phyloP scores from a whole-genome alignment of 2,797 vertebrate species.

The Sebastes reedi region DNA sequence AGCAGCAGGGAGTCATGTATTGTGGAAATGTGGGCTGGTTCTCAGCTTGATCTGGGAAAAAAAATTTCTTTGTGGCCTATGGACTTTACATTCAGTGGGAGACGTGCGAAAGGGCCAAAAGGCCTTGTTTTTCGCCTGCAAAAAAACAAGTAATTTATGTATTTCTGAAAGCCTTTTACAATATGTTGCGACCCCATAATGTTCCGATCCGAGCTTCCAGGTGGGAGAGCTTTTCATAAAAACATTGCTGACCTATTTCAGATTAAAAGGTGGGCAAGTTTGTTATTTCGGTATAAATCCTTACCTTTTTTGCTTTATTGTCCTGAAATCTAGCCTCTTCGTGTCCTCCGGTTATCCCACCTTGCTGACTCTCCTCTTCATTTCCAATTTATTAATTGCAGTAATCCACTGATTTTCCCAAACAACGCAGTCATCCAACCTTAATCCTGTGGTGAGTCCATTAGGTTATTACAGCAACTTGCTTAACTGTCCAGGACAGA shows the following conservation, averaged over 20 bases:
- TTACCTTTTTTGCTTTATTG: background rate
- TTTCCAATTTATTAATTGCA: conserved; percentile 59
- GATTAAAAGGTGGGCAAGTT: background rate
- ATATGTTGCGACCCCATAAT: background rate
- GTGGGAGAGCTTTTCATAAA: background rate
- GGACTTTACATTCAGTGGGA: background rate
- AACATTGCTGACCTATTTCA: background rate
- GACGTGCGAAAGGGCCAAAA: background rate
- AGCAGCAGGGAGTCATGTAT: conserved; percentile 8
- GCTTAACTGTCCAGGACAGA: background rate
- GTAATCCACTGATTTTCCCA: conserved; percentile 58
- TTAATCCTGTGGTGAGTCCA: conserved; percentile 51
- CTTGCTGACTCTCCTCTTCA: conserved; percentile 17
- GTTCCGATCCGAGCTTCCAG: background rate
- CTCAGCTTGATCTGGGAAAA: conserved; percentile 14
- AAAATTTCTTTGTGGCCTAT: conserved; percentile 11
- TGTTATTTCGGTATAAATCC: conserved; percentile 13
- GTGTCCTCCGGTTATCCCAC: conserved; percentile 26
- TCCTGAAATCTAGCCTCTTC: conserved; percentile 6
- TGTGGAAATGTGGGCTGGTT: background rate
- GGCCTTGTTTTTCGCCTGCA: background rate
- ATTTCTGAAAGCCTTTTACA: background rate
- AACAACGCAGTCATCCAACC: conserved; percentile 36
- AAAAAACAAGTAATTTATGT: background rate
- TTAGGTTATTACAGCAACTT: conserved; percentile 52